Evolutionary conservation across 2,888 invertebrate genomes (phyloP), one percentile per base, ranked within the genome.

Genomic region (Tuta absoluta): DNA sequence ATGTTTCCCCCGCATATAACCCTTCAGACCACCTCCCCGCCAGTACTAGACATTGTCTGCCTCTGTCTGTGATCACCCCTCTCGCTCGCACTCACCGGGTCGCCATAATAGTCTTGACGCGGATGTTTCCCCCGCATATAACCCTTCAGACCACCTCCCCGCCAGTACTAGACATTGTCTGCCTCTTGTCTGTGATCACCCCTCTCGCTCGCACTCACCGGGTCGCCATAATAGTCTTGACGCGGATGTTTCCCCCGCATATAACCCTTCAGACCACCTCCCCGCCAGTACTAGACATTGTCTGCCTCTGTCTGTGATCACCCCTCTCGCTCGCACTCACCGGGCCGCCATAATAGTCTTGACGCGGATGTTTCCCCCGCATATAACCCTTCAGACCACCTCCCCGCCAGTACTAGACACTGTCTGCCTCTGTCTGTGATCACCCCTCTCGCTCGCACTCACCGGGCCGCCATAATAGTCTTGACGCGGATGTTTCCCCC

Each of bases 161-260:
- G 17, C 17, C 3, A 14, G 45, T 17, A 45, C n/a, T 5, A 45
- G 14, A 7, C 45, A n/a, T 5, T 17, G 14, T n/a, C 48, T 21
- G 92, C n/a, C 5, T n/a, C 19, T n/a, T 0, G 69, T 93, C 92
- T 19, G 89, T 80, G 49, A 95, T n/a, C n/a, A n/a, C n/a, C n/a
- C n/a, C n/a, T n/a, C n/a, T n/a, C n/a, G n/a, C n/a, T n/a, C n/a
- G n/a, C n/a, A n/a, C n/a, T n/a, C n/a, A n/a, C n/a, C n/a, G n/a
- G n/a, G n/a, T n/a, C 17, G 14, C 14, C 45, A 45, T n/a, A 45
- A 7, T n/a, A 45, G n/a, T 7, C 45, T 45, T 3, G 8, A n/a
- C n/a, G n/a, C 17, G 2, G 1, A 8, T 14, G 4, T 8, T 8
- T 37, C 45, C 1, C 45, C 45, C n/a, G 45, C 45, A n/a, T 45